These are phyloP conservation scores for Doryteuthis pealeii DNA, from an alignment of 1,140 invertebrate species.

Conservation along the genomic window DNA sequence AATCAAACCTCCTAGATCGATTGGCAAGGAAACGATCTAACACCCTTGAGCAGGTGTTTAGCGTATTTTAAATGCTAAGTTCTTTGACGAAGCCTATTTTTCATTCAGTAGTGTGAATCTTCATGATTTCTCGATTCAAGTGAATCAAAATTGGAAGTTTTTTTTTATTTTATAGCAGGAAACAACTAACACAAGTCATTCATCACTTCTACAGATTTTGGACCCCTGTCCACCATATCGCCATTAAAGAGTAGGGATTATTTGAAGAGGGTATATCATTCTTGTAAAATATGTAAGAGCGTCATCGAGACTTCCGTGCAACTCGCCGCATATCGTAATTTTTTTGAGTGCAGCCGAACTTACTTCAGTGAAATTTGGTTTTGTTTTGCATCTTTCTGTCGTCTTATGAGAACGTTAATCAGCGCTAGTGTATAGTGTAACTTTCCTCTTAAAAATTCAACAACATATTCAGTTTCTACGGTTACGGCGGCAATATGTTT, in stretches of 20 bases:
- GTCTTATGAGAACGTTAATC: neutral
- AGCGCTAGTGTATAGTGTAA: neutral
- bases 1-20: no score
- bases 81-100: no score
- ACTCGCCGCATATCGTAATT: conserved; percentile 87
- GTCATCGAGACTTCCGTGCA: conserved; percentile 90
- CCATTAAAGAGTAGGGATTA: conserved; percentile 94
- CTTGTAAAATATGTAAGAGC: conserved; percentile 90
- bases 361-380: neutral
- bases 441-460: neutral
- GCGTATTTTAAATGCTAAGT: no score
- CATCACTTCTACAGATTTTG: conserved; percentile 80
- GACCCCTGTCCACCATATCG: conserved; percentile 88
- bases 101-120: no score
- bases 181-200: no score
- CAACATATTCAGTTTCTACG: neutral
- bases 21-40: no score
- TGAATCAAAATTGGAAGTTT: no score
- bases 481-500: neutral
- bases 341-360: conserved; percentile 76
- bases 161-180: no score
- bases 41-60: no score
- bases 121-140: no score
- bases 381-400: neutral
- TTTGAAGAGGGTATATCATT: conserved; percentile 81